Conservation (phyloP, 2,888 invertebrate genomes). For the Drosophila nr. medialis region DNA sequence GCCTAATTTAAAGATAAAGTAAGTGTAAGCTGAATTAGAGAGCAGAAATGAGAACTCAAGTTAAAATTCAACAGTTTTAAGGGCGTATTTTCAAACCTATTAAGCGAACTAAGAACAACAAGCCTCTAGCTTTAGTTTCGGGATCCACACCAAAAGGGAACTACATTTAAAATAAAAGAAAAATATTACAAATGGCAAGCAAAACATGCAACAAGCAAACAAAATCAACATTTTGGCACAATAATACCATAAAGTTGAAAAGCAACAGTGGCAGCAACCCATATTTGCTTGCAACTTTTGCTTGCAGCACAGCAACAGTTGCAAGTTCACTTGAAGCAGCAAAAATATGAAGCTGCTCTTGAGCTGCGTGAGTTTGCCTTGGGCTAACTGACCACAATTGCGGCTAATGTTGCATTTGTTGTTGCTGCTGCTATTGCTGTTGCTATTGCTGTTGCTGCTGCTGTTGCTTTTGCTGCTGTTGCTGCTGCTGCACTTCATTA, state of each 20-base stretch:
- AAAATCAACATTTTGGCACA: slow-evolving; percentile 11
- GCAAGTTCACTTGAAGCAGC: slow-evolving; percentile 4
- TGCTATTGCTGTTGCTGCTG: slow-evolving; percentile 25
- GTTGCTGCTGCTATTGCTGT: slow-evolving; percentile 36
- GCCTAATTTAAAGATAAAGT: slow-evolving; percentile 39
- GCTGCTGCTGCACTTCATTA: slow-evolving; percentile 73
- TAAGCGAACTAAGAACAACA: neutral
- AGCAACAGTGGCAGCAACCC: slow-evolving; percentile 5
- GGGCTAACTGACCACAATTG: slow-evolving; percentile 27
- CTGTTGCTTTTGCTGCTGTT: slow-evolving; percentile 24
- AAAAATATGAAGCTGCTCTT: slow-evolving; percentile 13
- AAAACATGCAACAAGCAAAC: slow-evolving; percentile 19
- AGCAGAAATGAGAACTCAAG: neutral
- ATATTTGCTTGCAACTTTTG: slow-evolving; percentile 18
- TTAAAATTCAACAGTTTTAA: neutral
- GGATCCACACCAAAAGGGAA: neutral
- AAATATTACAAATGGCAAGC: slow-evolving; percentile 9
- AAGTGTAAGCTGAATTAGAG: neutral
- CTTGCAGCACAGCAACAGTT: slow-evolving; percentile 24
- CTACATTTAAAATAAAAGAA: neutral
- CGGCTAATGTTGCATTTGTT: slow-evolving; percentile 38
- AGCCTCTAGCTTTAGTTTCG: neutral
- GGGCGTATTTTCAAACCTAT: neutral
- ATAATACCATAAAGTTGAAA: neutral
- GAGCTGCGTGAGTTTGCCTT: slow-evolving; percentile 32